A percentile compares a stretch with the other conserved stretches of the same genome.
Evolutionary conservation across 2,113 vertebrate genomes (phyloP).

Genomic region (Turnix velox): DNA sequence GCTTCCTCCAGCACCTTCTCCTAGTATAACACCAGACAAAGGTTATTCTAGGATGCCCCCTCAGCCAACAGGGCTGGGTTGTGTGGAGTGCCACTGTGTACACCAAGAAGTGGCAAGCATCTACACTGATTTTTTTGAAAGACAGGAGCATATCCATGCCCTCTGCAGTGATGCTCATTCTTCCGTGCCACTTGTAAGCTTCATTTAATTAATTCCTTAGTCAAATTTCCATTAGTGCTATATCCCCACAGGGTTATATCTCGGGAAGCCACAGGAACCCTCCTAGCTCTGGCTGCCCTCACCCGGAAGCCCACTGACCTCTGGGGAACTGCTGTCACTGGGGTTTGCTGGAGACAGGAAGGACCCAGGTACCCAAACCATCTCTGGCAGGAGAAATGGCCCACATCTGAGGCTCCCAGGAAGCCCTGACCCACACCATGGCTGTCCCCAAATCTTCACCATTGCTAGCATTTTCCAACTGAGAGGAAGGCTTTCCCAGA

Average conservation of each 20-base stretch:
- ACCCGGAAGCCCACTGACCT: rapidly evolving
- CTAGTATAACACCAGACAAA: neutral
- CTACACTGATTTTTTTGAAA: neutral
- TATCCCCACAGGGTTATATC: neutral
- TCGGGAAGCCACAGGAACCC: neutral
- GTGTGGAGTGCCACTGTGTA: neutral
- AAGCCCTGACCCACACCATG: neutral
- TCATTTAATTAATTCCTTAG: neutral
- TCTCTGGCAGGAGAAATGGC: neutral
- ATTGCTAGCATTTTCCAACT: neutral
- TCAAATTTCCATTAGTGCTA: neutral
- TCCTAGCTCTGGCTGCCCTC: neutral
- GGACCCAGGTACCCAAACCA: rapidly evolving
- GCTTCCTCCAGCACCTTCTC: neutral
- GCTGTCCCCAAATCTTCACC: rapidly evolving
- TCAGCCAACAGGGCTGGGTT: rapidly evolving
- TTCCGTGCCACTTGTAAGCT: neutral
- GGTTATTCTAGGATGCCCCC: neutral
- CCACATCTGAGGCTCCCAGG: neutral
- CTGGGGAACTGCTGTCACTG: neutral
- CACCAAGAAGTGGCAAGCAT: neutral
- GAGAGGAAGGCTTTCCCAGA: neutral
- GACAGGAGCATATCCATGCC: neutral
- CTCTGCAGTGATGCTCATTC: neutral
- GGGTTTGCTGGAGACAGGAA: neutral